Conservation (phyloP, 2,888 invertebrate genomes). For the Sturmia bella region DNA sequence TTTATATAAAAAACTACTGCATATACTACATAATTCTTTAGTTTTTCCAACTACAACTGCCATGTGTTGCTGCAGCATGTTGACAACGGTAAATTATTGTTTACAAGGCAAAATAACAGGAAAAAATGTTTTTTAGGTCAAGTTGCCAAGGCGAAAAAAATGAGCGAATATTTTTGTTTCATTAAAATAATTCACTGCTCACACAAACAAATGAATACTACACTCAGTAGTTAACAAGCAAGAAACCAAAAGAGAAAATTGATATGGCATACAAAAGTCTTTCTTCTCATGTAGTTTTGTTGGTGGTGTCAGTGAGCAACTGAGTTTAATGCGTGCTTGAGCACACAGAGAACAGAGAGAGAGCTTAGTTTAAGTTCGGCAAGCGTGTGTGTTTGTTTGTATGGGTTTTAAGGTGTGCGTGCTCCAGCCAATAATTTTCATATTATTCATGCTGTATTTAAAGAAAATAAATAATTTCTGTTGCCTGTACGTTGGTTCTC, state of each 20-base stretch:
- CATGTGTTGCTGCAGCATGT: constrained; percentile 40
- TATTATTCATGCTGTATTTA: constrained; percentile 43
- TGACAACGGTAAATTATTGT: constrained; percentile 77
- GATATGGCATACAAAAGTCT: no score
- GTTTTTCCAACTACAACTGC: neutral
- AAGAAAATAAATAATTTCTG: neutral
- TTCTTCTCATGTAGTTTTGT: no score
- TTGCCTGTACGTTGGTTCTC: neutral
- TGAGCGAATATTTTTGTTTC: constrained; percentile 31
- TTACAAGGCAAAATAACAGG: constrained; percentile 79
- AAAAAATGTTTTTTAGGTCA: constrained; percentile 81
- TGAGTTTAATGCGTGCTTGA: no score
- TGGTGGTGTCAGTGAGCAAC: no score
- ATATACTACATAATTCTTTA: constrained; percentile 2
- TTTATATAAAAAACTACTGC: neutral
- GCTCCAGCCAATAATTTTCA: constrained; percentile 35
- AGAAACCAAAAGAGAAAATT: neutral
- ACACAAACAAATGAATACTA: neutral
- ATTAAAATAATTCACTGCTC: constrained; percentile 15
- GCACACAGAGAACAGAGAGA: no score
- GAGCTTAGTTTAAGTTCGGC: no score
- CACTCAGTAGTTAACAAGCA: neutral
- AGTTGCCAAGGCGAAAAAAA: constrained; percentile 75
- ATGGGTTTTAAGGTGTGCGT: constrained; percentile 41
- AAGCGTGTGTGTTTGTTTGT: neutral